Evolutionary conservation across 2,113 vertebrate species (phyloP), one percentile per base, ranked within the genome.

Genomic region (Hippocampus zosterae): DNA sequence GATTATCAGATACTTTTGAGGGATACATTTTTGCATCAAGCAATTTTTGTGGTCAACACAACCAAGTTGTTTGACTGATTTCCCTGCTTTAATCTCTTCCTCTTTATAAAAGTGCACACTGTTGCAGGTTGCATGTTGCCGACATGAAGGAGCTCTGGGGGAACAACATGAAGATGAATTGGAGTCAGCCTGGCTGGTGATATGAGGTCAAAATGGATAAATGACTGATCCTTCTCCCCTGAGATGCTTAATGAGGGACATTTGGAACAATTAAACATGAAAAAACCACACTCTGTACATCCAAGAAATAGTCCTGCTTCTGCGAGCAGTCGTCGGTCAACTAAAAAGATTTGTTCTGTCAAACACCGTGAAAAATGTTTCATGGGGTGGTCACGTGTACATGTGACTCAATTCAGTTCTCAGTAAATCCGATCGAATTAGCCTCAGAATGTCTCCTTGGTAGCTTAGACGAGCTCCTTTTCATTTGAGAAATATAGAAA

Each of bases 201-300:
- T 85, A 82, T 46, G 70, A 83, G 77, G 77, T 86, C 82, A 70
- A 84, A 82, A 85, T 75, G 86, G 78, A 87, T 61, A 72, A 62
- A 81, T 41, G 37, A 82, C 19, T 69, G 68, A 57, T 74, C 62
- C 46, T 52, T 46, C 55, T 73, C 86, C 75, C 65, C 41, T 71
- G 81, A 76, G 87, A 85, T 16, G 65, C 69, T 44, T 88, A 90
- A 91, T 90, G 84, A 90, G 69, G 79, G 78, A 85, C 75, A 83
- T 91, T 88, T 83, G 82, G 89, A 89, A 90, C 89, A 82, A 92
- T 91, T 85, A 90, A 82, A 69, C 83, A 79, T 84, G 76, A 87
- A 83, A 82, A 83, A 84, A 84, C 74, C 76, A 77, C 79, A 69
- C 42, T 59, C 44, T n/a, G 69, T 73, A 74, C 72, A 80, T 70